phyloP scores from a whole-genome alignment of 2,888 invertebrate species.

The Dynastes tityus region DNA sequence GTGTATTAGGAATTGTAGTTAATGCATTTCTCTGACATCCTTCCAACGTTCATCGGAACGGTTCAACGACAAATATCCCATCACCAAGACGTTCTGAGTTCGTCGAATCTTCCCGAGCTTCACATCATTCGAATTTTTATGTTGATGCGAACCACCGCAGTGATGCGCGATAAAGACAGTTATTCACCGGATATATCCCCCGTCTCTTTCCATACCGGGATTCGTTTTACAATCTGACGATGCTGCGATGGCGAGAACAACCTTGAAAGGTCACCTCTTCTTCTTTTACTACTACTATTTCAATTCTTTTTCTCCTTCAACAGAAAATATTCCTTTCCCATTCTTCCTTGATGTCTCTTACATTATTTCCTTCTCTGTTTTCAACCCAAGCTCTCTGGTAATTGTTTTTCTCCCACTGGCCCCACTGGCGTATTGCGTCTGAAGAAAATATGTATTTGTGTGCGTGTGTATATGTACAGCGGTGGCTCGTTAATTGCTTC shows the following conservation, averaged over 20 bases:
- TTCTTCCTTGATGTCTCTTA: not conserved
- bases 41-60: too few relatives aligned
- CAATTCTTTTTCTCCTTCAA: not conserved
- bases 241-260: constrained; percentile 10
- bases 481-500: constrained; percentile 30
- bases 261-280: constrained; percentile 43
- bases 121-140: constrained; percentile 24
- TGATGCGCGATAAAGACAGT: not conserved
- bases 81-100: too few relatives aligned
- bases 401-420: too few relatives aligned
- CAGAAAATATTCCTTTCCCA: not conserved
- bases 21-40: too few relatives aligned
- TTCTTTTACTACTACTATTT: not conserved
- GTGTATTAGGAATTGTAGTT: too few relatives aligned
- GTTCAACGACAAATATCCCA: too few relatives aligned
- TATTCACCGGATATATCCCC: constrained; percentile 46
- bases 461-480: not conserved
- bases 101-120: not conserved
- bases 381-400: too few relatives aligned
- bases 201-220: constrained; percentile 34
- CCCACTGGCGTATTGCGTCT: not conserved
- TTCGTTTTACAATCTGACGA: constrained; percentile 6
- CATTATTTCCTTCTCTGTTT: not conserved
- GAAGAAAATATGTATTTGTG: too few relatives aligned
- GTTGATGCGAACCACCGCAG: constrained; percentile 21